A percentile compares a stretch with the other conserved stretches of the same genome.
phyloP scores from a whole-genome alignment of 2,888 invertebrate genomes.

The Coecobrya sp. region DNA sequence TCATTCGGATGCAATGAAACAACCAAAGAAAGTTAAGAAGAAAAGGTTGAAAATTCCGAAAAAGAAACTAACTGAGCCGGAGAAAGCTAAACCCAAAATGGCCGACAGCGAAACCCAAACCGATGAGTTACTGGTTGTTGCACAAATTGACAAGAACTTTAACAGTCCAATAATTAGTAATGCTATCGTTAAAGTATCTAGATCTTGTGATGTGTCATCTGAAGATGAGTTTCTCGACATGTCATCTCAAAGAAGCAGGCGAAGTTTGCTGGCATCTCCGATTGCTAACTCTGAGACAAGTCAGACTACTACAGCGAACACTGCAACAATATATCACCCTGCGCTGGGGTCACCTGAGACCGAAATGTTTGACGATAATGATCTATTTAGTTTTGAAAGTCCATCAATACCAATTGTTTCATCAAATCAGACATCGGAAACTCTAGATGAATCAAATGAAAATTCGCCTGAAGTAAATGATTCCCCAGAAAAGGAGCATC shows the following conservation, averaged over 20 bases:
- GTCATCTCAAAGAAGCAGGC: conserved; percentile 32
- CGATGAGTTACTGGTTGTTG: conserved; percentile 33
- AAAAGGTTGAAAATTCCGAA: conserved; percentile 17
- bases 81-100: conserved; percentile 61
- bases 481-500: background rate
- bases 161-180: background rate
- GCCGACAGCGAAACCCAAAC: conserved; percentile 80
- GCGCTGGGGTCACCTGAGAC: conserved; percentile 75
- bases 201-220: conserved; percentile 73
- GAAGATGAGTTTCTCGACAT: conserved; percentile 72
- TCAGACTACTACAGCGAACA: background rate
- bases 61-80: background rate
- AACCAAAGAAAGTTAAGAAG: background rate
- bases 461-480: background rate
- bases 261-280: conserved; percentile 37
- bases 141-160: background rate
- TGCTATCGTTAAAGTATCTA: conserved; percentile 59
- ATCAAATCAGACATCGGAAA: background rate
- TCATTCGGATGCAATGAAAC: background rate
- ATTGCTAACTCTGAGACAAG: conserved; percentile 23
- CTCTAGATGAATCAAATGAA: background rate
- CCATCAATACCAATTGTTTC: conserved; percentile 54
- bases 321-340: conserved; percentile 60
- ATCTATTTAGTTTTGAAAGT: conserved; percentile 81
- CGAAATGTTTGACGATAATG: conserved; percentile 70